These are phyloP conservation scores for Parapsyche elsis DNA, from an alignment of 1,140 invertebrate species.

Conservation along the genomic window DNA sequence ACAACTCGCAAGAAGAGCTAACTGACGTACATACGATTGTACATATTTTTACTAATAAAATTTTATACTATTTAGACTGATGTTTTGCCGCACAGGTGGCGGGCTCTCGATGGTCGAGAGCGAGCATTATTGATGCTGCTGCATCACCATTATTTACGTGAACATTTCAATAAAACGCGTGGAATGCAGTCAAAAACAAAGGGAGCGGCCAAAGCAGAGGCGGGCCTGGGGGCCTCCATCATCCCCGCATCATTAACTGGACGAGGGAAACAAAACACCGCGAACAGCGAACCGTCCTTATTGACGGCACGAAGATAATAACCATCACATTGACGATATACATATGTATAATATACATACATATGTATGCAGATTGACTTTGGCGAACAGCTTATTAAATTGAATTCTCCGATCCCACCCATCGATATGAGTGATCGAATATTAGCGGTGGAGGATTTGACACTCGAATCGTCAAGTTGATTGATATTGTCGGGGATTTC, in stretches of 20 bases:
- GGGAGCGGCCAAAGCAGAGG: slow-evolving; percentile 7
- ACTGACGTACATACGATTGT: too few relatives aligned
- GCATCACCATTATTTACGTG: slow-evolving; percentile 47
- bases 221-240: slow-evolving; percentile 26
- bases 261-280: slow-evolving; percentile 24
- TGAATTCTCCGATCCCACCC: too few relatives aligned
- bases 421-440: too few relatives aligned
- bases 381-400: background rate
- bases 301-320: background rate
- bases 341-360: background rate
- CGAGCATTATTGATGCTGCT: slow-evolving; percentile 44
- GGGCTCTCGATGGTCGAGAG: background rate
- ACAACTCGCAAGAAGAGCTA: too few relatives aligned
- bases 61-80: too few relatives aligned
- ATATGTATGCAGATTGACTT: background rate
- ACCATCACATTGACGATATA: background rate
- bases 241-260: slow-evolving; percentile 39
- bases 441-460: too few relatives aligned
- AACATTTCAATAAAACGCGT: slow-evolving; percentile 46
- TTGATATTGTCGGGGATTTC: too few relatives aligned
- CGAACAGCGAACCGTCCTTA: background rate
- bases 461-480: too few relatives aligned
- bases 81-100: background rate
- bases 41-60: too few relatives aligned
- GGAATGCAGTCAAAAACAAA: slow-evolving; percentile 49